Percentiles rank a stretch among this genome's conserved stretches.
Evolutionary conservation across 2,113 vertebrate genomes (phyloP).

Genomic region (Tragelaphus strepsiceros): DNA sequence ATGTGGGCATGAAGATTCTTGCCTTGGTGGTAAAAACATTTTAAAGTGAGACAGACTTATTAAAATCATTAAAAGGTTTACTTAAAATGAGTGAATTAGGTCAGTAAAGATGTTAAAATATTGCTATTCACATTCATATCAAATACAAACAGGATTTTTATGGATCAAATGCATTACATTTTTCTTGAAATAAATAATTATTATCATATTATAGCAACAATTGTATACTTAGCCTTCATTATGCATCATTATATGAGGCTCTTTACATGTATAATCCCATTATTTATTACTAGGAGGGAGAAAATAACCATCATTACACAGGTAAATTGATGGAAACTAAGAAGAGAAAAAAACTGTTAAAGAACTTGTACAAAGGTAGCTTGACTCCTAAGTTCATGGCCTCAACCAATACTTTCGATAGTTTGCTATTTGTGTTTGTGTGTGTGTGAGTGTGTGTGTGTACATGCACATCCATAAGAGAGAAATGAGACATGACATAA

Average conservation of each 20-base stretch:
- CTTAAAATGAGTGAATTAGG: neutral
- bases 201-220: neutral
- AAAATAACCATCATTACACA: neutral
- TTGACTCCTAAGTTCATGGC: neutral
- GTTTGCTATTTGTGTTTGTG: neutral
- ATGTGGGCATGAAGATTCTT: neutral
- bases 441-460: too few relatives aligned
- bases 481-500: neutral
- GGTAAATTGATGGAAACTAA: neutral
- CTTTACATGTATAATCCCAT: neutral
- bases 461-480: neutral
- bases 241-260: neutral
- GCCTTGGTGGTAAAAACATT: neutral
- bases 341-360: neutral
- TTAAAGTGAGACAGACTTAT: neutral
- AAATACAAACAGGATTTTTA: neutral
- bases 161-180: neutral
- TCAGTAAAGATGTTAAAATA: neutral
- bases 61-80: neutral
- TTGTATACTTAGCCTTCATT: neutral
- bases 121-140: neutral
- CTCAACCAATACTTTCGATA: neutral
- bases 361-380: neutral
- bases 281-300: neutral
- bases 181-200: neutral